phyloP scores from a whole-genome alignment of 2,113 vertebrate genomes.

The Talpa occidentalis region DNA sequence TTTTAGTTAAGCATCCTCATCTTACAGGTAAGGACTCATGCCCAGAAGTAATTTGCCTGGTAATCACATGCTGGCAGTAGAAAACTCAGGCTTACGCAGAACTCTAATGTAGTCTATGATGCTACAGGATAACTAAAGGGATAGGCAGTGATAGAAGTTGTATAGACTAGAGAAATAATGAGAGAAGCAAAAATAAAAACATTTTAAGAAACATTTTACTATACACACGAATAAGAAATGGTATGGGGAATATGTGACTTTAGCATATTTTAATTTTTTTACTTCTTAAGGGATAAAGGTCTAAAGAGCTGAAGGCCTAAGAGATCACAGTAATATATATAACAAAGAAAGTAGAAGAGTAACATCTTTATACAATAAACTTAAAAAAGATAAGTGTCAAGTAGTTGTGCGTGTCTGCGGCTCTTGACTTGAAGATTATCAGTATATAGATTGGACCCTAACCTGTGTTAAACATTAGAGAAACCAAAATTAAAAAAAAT shows the following conservation, averaged over 20 bases:
- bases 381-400: slow-evolving; percentile 51
- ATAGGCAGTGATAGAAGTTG: background rate
- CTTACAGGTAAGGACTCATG: background rate
- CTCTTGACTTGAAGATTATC: slow-evolving; percentile 47
- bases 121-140: background rate
- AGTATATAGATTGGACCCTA: background rate
- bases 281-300: slow-evolving; percentile 13
- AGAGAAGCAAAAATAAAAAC: slow-evolving; percentile 33
- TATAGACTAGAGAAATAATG: background rate
- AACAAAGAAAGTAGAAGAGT: slow-evolving; percentile 28
- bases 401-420: slow-evolving; percentile 67
- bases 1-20: slow-evolving; percentile 9
- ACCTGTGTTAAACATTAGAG: background rate
- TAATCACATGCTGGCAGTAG: background rate
- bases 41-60: background rate
- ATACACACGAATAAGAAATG: slow-evolving; percentile 18
- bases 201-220: slow-evolving; percentile 52
- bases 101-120: background rate
- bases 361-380: slow-evolving; percentile 56
- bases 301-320: slow-evolving; percentile 10
- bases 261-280: slow-evolving; percentile 20
- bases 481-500: background rate
- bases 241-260: background rate
- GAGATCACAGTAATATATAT: background rate
- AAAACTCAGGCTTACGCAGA: background rate